Percentiles rank a stretch among this genome's conserved stretches.
phyloP scores from a whole-genome alignment of 2,888 invertebrate genomes.

The Patella ulyssiponensis region DNA sequence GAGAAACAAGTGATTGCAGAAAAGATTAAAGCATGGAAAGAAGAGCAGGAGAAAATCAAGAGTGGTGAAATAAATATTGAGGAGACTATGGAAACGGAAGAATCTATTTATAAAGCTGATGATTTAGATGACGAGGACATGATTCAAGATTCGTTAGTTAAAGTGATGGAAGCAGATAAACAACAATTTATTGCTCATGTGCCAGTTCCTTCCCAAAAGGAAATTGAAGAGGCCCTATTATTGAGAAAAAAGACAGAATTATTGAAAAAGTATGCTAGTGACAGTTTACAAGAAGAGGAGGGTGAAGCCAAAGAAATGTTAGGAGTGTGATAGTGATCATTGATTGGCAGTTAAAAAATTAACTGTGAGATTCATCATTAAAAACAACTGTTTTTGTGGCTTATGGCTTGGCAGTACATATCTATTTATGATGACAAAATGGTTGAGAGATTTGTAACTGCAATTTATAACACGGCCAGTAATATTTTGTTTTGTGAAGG shows the following conservation, averaged over 20 bases:
- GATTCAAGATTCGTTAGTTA: constrained; percentile 30
- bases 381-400: no score
- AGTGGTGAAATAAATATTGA: constrained; percentile 58
- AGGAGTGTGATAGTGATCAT: constrained; percentile 57
- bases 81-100: constrained; percentile 74
- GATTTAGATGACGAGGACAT: constrained; percentile 56
- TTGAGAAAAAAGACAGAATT: constrained; percentile 93
- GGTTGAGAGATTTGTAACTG: no score
- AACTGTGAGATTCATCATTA: no score
- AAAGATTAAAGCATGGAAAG: constrained; percentile 83
- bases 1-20: constrained; percentile 80
- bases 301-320: constrained; percentile 71
- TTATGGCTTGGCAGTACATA: no score
- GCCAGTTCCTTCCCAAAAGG: constrained; percentile 93
- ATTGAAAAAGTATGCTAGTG: constrained; percentile 83
- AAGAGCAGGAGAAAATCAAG: constrained; percentile 71
- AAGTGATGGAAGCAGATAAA: constrained; percentile 42
- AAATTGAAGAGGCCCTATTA: constrained; percentile 92
- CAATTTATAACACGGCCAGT: no score
- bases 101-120: constrained; percentile 79
- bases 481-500: no score
- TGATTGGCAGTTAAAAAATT: no score
- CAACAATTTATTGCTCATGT: constrained; percentile 85
- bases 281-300: constrained; percentile 68
- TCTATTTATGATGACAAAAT: no score